Evolutionary conservation across 1,140 invertebrate species (phyloP).

Genomic region (Drosophila simulans): DNA sequence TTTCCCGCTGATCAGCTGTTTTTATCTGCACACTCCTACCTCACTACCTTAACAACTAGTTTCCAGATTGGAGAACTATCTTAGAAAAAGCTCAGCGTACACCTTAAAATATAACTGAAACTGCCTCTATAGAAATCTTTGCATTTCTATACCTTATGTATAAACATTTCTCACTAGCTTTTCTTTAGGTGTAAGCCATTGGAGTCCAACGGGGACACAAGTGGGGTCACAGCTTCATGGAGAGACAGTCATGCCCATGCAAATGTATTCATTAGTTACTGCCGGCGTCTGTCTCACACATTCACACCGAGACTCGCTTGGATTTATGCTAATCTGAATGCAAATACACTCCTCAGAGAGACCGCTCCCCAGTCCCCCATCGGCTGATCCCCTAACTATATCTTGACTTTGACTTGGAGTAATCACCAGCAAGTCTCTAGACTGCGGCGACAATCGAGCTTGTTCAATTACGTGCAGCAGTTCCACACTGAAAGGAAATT

Average conservation of each 20-base stretch:
- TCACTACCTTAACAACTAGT: not conserved
- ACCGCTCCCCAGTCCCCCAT: not conserved
- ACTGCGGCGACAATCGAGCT: slow-evolving; percentile 46
- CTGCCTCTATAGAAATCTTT: not conserved
- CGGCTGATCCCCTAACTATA: slow-evolving; percentile 11
- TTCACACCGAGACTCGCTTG: slow-evolving; percentile 40
- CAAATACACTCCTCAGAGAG: slow-evolving; percentile 52
- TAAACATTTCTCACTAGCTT: not conserved
- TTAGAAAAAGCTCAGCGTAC: not conserved
- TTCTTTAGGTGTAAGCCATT: not conserved
- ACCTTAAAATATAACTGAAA: no score
- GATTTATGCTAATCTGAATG: slow-evolving; percentile 78
- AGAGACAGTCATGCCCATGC: slow-evolving; percentile 42
- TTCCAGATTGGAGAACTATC: not conserved
- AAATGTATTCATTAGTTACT: slow-evolving; percentile 77
- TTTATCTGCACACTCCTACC: no score
- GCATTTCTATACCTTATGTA: not conserved
- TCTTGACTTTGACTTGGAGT: slow-evolving; percentile 60
- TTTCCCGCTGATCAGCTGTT: not conserved
- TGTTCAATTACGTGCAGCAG: slow-evolving; percentile 58
- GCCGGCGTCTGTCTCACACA: slow-evolving; percentile 53
- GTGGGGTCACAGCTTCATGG: slow-evolving; percentile 28
- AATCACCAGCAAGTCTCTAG: slow-evolving; percentile 53
- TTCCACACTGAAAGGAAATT: slow-evolving; percentile 1
- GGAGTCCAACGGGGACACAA: slow-evolving; percentile 3